Base-by-base conservation (phyloP, 2,113 vertebrate genomes). In the Siphamia tubifer region DNA sequence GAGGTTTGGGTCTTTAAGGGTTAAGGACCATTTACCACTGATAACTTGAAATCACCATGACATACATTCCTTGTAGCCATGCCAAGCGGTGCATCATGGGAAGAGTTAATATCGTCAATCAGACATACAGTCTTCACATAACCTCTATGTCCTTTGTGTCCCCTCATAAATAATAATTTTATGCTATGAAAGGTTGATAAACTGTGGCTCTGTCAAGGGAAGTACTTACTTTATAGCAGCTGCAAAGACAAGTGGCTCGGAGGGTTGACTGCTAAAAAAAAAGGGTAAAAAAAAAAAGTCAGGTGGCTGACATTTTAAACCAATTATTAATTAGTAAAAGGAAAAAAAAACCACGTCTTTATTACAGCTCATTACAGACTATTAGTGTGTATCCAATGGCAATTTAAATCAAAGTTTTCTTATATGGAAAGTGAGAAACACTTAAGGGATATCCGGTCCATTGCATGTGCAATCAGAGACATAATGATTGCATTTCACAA, bases 91-190 rank as follows among this genome's bases (percentile, higher is more conserved):
- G 27, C 27, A 45, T 20, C 35, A 52, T 35, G 8, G 39, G 40
- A 40, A 40, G 34, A 61, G 19, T 72, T 70, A 63, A 38, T 68
- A 51, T 30, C 19, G 54, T 47, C 15, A 16, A 36, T 24, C 47
- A 68, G 48, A 68, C 28, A 31, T 2, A 3, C 23, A 36, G 16
- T 49, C 42, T 64, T 38, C 28, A 48, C 60, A 17, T 19, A 66
- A 32, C 12, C 39, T 32, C 24, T 19, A 34, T 8, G 3, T 60
- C 58, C 45, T n/a, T 30, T 20, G 21, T 43, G 52, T 23, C 15
- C 25, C 17, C 2, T 30, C 13, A 52, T 43, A 27, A 54, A 25
- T 30, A 31, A 68, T 21, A 19, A 36, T 48, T 68, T 24, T 7
- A 25, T 13, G 30, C 24, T 8, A 38, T 4, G 28, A 47, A 48